Evolutionary conservation across 2,888 invertebrate species (phyloP).

Genomic region (Neelides folsomi): DNA sequence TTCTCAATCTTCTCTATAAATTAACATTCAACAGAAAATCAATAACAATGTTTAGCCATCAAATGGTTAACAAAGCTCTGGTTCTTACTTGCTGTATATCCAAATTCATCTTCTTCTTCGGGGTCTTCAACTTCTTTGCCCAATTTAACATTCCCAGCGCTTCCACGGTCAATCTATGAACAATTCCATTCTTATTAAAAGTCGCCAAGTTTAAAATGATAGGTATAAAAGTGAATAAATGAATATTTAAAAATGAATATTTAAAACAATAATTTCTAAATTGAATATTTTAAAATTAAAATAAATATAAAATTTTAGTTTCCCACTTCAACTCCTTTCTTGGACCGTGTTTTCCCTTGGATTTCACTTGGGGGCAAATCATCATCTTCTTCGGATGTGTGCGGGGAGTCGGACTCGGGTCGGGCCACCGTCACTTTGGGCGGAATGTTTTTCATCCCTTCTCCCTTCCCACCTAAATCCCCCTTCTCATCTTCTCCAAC

Average conservation of each 20-base stretch:
- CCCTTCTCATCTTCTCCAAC: conserved; percentile 11
- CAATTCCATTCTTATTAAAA: background rate
- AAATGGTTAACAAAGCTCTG: too few relatives aligned
- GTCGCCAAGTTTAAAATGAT: background rate
- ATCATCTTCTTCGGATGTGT: conserved; percentile 53
- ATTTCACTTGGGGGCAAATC: conserved; percentile 52
- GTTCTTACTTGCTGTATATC: conserved; percentile 79
- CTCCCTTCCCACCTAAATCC: conserved; percentile 15
- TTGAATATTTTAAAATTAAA: too few relatives aligned
- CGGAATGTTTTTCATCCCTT: conserved; percentile 30
- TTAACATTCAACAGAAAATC: conserved; percentile 12
- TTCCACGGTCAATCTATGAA: conserved; percentile 67
- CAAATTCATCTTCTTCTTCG: conserved; percentile 80
- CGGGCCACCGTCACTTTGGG: conserved; percentile 35
- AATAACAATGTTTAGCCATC: conserved; percentile 10
- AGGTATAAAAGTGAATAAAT: background rate
- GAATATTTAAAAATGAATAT: background rate
- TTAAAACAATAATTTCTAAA: too few relatives aligned
- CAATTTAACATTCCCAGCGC: conserved; percentile 70
- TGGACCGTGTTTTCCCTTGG: conserved; percentile 65
- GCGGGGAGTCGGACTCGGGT: conserved; percentile 43
- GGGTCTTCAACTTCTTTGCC: conserved; percentile 65
- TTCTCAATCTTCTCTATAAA: conserved; percentile 77
- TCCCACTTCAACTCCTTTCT: conserved; percentile 56
- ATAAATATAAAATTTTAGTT: conserved; percentile 2